phyloP scores from a whole-genome alignment of 1,140 invertebrate genomes.

The Macrobrachium rosenbergii region DNA sequence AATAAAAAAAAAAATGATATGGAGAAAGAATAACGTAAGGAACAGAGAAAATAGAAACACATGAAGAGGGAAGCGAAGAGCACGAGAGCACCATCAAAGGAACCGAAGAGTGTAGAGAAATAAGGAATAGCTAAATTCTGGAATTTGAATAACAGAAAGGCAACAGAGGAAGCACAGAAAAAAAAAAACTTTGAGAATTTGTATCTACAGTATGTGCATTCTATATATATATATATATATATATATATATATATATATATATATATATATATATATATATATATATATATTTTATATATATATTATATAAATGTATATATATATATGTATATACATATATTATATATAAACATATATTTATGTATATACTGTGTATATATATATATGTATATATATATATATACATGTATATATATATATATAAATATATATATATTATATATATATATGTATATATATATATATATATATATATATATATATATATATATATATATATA shows the following conservation, averaged over 20 bases:
- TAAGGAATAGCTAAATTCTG: no score
- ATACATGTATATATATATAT: neutral
- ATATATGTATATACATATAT: neutral
- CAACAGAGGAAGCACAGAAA: no score
- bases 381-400: neutral
- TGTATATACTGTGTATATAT: neutral
- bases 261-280: neutral
- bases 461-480: neutral
- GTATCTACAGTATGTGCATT: no score
- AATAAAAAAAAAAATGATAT: no score
- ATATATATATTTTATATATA: slow-evolving; percentile 1
- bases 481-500: slow-evolving; percentile 6
- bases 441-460: neutral
- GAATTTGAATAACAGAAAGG: no score
- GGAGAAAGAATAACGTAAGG: no score
- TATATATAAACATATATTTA: neutral
- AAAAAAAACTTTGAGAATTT: no score
- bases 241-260: neutral
- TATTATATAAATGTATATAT: neutral
- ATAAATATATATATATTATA: neutral
- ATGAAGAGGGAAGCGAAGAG: no score
- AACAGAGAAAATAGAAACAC: no score
- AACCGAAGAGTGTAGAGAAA: no score
- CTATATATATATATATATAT: no score
- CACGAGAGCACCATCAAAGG: no score